Conservation (phyloP, 2,113 vertebrate species). For the Camelus dromedarius region DNA sequence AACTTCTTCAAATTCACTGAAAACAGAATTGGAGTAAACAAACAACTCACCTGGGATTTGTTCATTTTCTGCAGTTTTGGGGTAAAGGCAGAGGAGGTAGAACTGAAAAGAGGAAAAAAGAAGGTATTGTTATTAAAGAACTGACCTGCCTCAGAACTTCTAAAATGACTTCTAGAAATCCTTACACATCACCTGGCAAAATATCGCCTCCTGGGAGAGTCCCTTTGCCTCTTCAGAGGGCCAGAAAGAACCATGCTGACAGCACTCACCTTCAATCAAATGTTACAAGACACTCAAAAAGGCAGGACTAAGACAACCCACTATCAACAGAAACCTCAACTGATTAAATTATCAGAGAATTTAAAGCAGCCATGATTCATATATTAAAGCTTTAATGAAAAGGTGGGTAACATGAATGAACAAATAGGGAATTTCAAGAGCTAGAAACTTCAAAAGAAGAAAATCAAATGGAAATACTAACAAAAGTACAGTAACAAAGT, state of each 20-base stretch:
- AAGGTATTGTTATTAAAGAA: constrained; percentile 55
- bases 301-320: background rate
- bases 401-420: background rate
- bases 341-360: background rate
- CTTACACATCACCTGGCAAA: background rate
- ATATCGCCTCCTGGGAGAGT: background rate
- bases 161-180: background rate
- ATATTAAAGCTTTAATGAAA: background rate
- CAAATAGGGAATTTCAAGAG: constrained; percentile 28
- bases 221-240: background rate
- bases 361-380: constrained; percentile 4
- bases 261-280: background rate
- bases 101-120: constrained; percentile 72
- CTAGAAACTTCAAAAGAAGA: background rate
- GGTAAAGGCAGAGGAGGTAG: constrained; percentile 55
- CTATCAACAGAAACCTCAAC: background rate
- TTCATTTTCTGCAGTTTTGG: constrained; percentile 72
- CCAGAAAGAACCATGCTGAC: background rate
- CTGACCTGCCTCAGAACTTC: background rate
- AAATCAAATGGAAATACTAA: background rate
- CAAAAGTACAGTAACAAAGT: background rate
- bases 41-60: constrained; percentile 75
- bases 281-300: background rate
- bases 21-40: constrained; percentile 18
- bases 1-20: constrained; percentile 16